These are phyloP conservation scores for Pseudomugil tenellus DNA, from an alignment of 2,797 vertebrate genomes.

Conservation along the genomic window DNA sequence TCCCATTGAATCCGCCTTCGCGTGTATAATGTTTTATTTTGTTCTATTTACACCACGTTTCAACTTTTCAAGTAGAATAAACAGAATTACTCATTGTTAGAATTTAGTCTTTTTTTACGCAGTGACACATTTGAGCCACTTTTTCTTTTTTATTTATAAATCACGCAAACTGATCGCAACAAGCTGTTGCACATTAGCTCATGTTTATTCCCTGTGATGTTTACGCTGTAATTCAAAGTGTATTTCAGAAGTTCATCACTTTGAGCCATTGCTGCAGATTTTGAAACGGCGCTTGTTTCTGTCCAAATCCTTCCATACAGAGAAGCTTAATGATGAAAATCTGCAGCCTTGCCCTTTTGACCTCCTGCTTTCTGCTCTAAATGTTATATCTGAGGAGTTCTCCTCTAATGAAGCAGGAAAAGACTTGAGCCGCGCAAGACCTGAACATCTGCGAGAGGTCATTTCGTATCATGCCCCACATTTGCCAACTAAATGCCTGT, in stretches of 20 bases:
- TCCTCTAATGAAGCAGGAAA: slow-evolving; percentile 1
- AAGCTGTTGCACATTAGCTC: not conserved
- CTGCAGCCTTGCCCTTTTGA: not conserved
- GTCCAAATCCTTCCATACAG: not conserved
- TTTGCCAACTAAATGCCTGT: slow-evolving; percentile 34
- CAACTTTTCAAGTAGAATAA: too few species aligned
- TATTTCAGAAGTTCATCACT: not conserved
- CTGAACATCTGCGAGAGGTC: not conserved
- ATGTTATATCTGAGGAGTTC: not conserved
- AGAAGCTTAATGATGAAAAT: not conserved
- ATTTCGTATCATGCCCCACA: slow-evolving; percentile 23
- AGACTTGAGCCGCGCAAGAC: not conserved
- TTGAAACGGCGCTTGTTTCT: not conserved
- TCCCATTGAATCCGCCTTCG: not conserved
- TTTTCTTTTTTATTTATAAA: too few species aligned
- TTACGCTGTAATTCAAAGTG: not conserved
- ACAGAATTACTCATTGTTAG: not conserved
- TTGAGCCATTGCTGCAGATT: not conserved
- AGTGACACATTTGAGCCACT: too few species aligned
- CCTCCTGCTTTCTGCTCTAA: not conserved
- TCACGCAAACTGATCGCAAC: not conserved
- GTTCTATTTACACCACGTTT: too few species aligned
- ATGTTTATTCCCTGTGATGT: not conserved
- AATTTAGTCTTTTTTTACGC: too few species aligned
- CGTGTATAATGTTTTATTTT: too few species aligned